Percentiles rank a stretch among this genome's conserved stretches.
These are phyloP conservation scores for Pithys albifrons DNA, from an alignment of 2,113 vertebrate species.

Conservation along the genomic window DNA sequence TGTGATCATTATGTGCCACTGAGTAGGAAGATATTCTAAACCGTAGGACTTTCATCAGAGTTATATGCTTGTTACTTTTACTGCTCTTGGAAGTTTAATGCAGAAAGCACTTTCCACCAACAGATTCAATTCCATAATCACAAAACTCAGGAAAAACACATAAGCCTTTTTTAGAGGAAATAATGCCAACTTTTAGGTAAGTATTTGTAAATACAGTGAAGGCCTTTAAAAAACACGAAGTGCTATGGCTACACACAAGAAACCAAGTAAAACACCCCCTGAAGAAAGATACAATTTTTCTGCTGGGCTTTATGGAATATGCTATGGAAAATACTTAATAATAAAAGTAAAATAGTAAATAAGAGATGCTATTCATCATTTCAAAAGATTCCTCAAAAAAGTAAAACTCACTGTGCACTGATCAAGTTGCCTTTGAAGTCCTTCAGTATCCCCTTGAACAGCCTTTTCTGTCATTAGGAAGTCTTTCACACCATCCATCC, in stretches of 20 bases:
- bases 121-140: not conserved
- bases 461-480: conserved; percentile 80
- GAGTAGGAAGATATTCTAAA: not conserved
- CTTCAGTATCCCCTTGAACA: conserved; percentile 71
- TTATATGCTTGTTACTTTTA: not conserved
- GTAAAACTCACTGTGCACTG: conserved; percentile 84
- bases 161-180: not conserved
- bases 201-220: not conserved
- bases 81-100: not conserved
- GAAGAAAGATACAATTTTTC: not conserved
- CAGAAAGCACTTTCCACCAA: not conserved
- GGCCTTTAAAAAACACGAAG: not conserved
- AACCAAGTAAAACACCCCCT: not conserved
- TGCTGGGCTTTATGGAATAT: not conserved
- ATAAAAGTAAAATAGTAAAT: not conserved
- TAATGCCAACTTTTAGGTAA: not conserved
- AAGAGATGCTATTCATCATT: not conserved
- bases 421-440: conserved; percentile 84
- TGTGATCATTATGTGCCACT: not conserved
- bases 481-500: conserved; percentile 85
- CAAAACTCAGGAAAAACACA: not conserved
- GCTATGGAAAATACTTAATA: not conserved
- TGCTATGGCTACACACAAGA: not conserved
- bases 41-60: not conserved
- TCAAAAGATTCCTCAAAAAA: not conserved